Base-by-base conservation (phyloP, 2,888 invertebrate species). In the Dorcus parallelipipedus region DNA sequence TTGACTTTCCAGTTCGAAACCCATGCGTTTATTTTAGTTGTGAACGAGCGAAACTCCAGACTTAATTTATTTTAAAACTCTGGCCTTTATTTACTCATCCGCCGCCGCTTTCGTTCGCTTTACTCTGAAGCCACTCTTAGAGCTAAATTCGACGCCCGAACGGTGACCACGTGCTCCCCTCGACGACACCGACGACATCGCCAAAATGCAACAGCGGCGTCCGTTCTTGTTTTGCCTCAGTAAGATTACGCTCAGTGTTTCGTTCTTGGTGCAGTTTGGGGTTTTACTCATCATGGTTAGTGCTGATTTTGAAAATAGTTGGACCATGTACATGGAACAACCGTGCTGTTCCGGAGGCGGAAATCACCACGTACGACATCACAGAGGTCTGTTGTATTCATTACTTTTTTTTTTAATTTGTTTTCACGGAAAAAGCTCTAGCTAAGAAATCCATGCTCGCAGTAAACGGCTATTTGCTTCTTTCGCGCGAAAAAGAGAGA, bases 261-360 rank as follows among this genome's bases (percentile, higher is more conserved):
- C 54, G 53, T 10, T 63, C 38, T 42, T 59, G 20, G 20, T 55
- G 51, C 41, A 48, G 10, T 48, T 40, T 20, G 49, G 43, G 40
- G 38, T 52, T n/a, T 49, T 58, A 26, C 40, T 38, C 38, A 23
- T 38, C 38, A 23, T 38, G 42, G 59, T 51, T 20, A 42, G 51
- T 69, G 82, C 80, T 67, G 85, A 78, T 65, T 78, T 80, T 76
- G 86, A 82, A 66, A 85, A 84, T 78, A 85, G 84, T 69, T 85
- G 85, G 85, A 84, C 84, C 47, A 82, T 84, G 69, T 86, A 82
- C 74, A 84, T 83, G 79, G 86, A 86, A 78, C 83, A 84, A 74
- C 86, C 86, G 47, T 86, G 86, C 74, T 86, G 86, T 76, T 80
- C 84, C 56, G 82, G 84, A 43, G 80, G 79, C 52, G 74, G 73